Percentiles rank a stretch among this genome's conserved stretches.
These are phyloP conservation scores for Papilio aristodemus DNA, from an alignment of 1,140 invertebrate genomes.

Conservation along the genomic window DNA sequence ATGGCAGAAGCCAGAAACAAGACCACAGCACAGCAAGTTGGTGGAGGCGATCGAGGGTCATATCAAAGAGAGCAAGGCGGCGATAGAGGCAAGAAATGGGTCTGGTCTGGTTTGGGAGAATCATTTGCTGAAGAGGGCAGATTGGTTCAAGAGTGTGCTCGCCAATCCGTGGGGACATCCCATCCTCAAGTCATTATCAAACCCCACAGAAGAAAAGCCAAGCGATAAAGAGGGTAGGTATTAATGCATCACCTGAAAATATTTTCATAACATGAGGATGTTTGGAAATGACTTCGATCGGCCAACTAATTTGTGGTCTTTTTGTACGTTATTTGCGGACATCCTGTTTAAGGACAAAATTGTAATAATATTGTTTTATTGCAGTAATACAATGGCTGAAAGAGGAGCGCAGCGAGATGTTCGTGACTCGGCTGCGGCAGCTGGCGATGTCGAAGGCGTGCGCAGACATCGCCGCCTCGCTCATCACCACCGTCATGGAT, in stretches of 20 bases:
- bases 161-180: constrained; percentile 72
- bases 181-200: constrained; percentile 62
- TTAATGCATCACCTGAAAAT: too few species aligned
- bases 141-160: constrained; percentile 57
- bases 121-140: constrained; percentile 48
- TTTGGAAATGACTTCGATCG: too few species aligned
- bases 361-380: constrained; percentile 22
- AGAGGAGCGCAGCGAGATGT: constrained; percentile 67
- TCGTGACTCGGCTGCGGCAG: constrained; percentile 69
- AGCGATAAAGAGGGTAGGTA: constrained; percentile 55
- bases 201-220: constrained; percentile 45
- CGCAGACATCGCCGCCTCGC: constrained; percentile 61
- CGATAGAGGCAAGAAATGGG: constrained; percentile 39
- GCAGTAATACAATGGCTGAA: constrained; percentile 75
- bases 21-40: constrained; percentile 55
- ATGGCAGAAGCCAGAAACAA: constrained; percentile 58
- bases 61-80: constrained; percentile 47
- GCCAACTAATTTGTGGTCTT: too few species aligned
- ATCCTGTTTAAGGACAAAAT: too few species aligned
- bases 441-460: constrained; percentile 62
- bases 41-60: constrained; percentile 56
- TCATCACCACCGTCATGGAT: constrained; percentile 60
- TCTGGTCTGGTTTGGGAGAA: constrained; percentile 51
- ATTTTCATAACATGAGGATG: too few species aligned
- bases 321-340: too few species aligned